Percentiles rank a stretch among this genome's conserved stretches.
phyloP scores from a whole-genome alignment of 2,888 invertebrate species.

The Tenodera sinensis region DNA sequence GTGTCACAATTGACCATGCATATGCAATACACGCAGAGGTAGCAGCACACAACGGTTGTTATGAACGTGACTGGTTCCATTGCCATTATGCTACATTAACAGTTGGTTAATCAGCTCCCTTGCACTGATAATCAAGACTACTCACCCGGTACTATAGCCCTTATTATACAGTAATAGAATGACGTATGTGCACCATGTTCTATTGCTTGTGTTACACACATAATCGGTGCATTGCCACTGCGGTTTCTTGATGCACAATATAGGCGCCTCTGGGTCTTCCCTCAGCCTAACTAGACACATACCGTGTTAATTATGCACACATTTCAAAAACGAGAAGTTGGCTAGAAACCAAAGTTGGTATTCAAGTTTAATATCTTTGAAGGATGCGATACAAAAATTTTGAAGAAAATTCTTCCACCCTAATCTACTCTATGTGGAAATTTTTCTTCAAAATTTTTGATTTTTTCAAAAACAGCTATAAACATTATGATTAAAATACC shows the following conservation, averaged over 20 bases:
- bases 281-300: too few relatives aligned
- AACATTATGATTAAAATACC: too few relatives aligned
- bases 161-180: background rate
- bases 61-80: background rate
- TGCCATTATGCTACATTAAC: constrained; percentile 5
- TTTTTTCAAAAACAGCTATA: too few relatives aligned
- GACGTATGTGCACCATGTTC: background rate
- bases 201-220: background rate
- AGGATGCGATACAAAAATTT: too few relatives aligned
- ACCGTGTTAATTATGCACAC: too few relatives aligned
- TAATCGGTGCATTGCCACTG: background rate
- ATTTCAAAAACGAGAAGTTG: too few relatives aligned
- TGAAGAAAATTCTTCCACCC: too few relatives aligned
- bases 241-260: background rate
- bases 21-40: background rate
- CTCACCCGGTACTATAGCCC: background rate
- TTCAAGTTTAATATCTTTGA: too few relatives aligned
- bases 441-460: too few relatives aligned
- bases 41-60: background rate
- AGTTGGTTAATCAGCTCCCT: constrained; percentile 1
- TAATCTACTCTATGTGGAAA: too few relatives aligned
- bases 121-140: background rate
- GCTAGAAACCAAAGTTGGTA: too few relatives aligned
- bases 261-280: background rate
- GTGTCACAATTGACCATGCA: background rate